phyloP scores from a whole-genome alignment of 2,113 vertebrate genomes.

The Scytalopus superciliaris region DNA sequence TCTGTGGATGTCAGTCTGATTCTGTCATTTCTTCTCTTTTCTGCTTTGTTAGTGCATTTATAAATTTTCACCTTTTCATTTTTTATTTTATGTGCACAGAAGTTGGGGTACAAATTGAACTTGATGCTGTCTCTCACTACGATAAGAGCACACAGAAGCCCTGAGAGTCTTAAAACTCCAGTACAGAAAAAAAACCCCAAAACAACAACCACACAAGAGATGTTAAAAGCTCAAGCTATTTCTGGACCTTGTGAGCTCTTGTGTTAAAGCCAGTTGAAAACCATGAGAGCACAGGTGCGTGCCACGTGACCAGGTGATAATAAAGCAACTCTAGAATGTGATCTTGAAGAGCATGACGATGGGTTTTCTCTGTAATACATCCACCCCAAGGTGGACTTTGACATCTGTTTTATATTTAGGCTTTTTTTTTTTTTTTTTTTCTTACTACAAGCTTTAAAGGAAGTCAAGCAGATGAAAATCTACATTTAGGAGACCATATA shows the following conservation, averaged over 20 bases:
- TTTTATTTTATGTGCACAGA: background rate
- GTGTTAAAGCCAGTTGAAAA: constrained; percentile 40
- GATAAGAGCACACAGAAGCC: constrained; percentile 6
- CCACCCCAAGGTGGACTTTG: constrained; percentile 38
- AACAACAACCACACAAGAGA: constrained; percentile 7
- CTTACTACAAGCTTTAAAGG: constrained; percentile 62
- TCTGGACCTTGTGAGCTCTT: constrained; percentile 37
- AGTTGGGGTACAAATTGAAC: background rate
- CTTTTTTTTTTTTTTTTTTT: background rate
- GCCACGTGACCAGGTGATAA: constrained; percentile 74
- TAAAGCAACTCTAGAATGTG: constrained; percentile 37
- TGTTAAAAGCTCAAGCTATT: constrained; percentile 29
- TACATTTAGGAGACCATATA: constrained; percentile 65
- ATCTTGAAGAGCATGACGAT: constrained; percentile 52
- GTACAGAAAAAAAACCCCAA: background rate
- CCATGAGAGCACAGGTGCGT: constrained; percentile 60
- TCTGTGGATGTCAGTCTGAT: background rate
- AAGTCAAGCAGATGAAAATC: constrained; percentile 59
- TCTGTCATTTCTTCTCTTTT: background rate
- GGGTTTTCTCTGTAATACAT: constrained; percentile 58
- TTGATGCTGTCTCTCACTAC: background rate
- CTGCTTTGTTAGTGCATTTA: background rate
- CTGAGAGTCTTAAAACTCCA: constrained; percentile 47
- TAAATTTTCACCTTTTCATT: fast-evolving
- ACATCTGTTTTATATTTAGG: constrained; percentile 65